Conservation (phyloP, 2,113 vertebrate species). For the Zapornia atra region DNA sequence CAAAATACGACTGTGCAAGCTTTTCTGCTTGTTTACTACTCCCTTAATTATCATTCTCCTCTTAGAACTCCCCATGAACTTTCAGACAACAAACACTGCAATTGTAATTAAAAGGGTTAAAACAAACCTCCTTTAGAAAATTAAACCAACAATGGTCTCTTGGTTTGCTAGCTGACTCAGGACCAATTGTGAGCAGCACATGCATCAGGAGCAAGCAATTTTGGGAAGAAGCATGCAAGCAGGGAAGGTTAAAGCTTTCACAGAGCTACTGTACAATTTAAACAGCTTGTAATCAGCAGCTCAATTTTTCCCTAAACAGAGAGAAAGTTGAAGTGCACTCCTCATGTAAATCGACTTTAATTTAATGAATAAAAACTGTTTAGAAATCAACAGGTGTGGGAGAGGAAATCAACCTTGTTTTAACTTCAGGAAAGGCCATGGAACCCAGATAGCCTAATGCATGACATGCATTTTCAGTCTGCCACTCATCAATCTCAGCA, state of each 20-base stretch:
- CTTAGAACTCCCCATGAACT: neutral
- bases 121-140: neutral
- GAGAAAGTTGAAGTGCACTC: neutral
- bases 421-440: neutral
- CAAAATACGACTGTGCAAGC: neutral
- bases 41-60: neutral
- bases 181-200: neutral
- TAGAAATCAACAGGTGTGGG: neutral
- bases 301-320: neutral
- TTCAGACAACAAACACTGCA: neutral
- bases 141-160: neutral
- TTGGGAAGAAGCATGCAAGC: fast-evolving
- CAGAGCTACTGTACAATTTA: neutral
- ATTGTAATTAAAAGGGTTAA: neutral
- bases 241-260: neutral
- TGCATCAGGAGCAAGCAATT: neutral
- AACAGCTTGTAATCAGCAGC: neutral
- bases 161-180: neutral
- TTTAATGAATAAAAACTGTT: neutral
- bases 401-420: neutral
- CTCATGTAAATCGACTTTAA: neutral
- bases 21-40: neutral
- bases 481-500: neutral
- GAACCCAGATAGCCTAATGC: neutral
- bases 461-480: neutral